Evolutionary conservation across 1,140 invertebrate genomes (phyloP), one percentile per base, ranked within the genome.

Genomic region (Rhizoglyphus robini): DNA sequence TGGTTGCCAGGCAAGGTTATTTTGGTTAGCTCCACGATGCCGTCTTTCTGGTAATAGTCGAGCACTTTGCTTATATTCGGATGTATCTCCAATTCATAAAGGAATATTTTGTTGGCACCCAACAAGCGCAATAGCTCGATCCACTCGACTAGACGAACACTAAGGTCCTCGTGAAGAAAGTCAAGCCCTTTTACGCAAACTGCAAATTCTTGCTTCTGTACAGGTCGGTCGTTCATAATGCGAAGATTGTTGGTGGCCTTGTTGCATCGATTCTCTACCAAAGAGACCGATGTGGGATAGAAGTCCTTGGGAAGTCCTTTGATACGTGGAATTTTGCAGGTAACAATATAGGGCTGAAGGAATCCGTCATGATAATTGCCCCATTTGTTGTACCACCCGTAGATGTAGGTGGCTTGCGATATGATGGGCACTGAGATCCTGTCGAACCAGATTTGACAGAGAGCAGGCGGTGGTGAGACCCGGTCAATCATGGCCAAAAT

Each of bases 171-270:
- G 73, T 92, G 86, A 0, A 91, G 79, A 70, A 95, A 95, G 74
- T 95, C 90, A 15, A 96, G 75, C 81, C 93, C 79, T 71, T 96
- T 96, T 20, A 96, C 91, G 73, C 93, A 96, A 0, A 96, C 90
- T 0, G 90, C 91, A 74, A 96, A 93, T 1, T 85, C 83, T 71
- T 87, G 84, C 70, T 88, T 85, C 41, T 79, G 79, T 60, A 72
- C 76, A 0, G 36, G 75, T 70, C 2, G 86, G 84, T 65, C 82
- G 74, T 90, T 87, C 67, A 90, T 86, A 1, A 95, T 87, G 3
- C 85, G 77, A n/a, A 94, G 76, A 76, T 91, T 91, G 71, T 88
- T 94, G 4, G 83, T 89, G 3, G 88, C 83, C 23, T 83, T 85
- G 71, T 92, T 86, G 76, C 90, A 94, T 4, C 83, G 81, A 69